Base-by-base conservation (phyloP, 1,140 invertebrate species). In the Hylyphantes graminicola region DNA sequence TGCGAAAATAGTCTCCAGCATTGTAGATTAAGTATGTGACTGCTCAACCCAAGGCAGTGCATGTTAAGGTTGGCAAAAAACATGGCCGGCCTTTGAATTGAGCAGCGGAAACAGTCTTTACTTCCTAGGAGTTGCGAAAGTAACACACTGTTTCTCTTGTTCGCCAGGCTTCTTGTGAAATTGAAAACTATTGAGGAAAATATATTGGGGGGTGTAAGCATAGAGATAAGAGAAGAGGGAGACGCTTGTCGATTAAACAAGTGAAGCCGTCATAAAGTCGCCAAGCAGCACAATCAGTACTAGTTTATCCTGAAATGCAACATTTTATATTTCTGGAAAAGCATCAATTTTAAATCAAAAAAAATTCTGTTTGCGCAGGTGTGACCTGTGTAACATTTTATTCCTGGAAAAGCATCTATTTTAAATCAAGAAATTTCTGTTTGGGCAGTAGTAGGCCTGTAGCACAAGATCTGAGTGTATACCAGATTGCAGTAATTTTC, bases 1-100 rank as follows among this genome's bases (percentile, higher is more conserved):
- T 65, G 15, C 50, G 6, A 83, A 83, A 83, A 83, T 83, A 75
- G 80, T 83, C 80, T 83, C 19, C 80, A 48, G 70, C 73, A 81
- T 73, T 81, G 67, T 83, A 83, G 70, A 83, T 83, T 83, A 83
- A 83, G 80, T 83, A 83, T 83, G 80, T 75, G 80, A 83, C 72
- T 83, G 80, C 80, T 83, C 80, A 83, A 63, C 70, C 19, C 61
- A 63, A 65, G 80, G 68, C 68, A 35, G 35, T 35, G 35, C 35
- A 35, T 35, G 35, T 35, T 35, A 35, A 35, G 35, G 80, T 67
- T 74, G 19, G 61, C 70, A 59, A 77, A 80, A 80, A 70, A 80
- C 77, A 80, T 80, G 65, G 77, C 68, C 21, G 53, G 59, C 70
- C 59, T 74, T 83, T 83, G 70, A 83, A 61, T 83, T n/a, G 35